A percentile compares a stretch with the other conserved stretches of the same genome.
Evolutionary conservation across 1,140 invertebrate species (phyloP).

Genomic region (Halesus radiatus): DNA sequence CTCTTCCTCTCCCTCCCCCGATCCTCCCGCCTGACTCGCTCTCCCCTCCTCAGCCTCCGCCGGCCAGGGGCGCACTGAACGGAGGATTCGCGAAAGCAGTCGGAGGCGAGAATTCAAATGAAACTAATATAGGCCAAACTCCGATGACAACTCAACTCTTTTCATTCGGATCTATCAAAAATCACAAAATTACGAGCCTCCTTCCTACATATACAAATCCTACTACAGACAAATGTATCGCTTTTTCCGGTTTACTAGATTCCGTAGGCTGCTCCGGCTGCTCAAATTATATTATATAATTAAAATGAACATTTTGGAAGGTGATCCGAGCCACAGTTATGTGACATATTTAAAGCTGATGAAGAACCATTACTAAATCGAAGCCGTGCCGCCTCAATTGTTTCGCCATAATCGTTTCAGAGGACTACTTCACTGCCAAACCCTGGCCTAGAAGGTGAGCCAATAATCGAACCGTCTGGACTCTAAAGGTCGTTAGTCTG

Average conservation of each 20-base stretch:
- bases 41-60: too few species aligned
- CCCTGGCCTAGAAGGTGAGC: constrained; percentile 34
- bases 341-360: too few species aligned
- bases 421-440: constrained; percentile 8
- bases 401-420: constrained; percentile 9
- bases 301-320: constrained; percentile 2
- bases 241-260: too few species aligned
- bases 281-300: too few species aligned
- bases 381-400: constrained; percentile 7
- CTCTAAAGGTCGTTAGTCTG: neutral
- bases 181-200: too few species aligned
- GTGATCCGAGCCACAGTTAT: neutral
- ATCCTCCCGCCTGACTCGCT: neutral
- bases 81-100: constrained; percentile 28
- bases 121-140: constrained; percentile 36
- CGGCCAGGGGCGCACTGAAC: neutral
- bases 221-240: too few species aligned
- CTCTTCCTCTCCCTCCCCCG: neutral
- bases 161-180: too few species aligned
- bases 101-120: neutral
- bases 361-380: too few species aligned
- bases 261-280: neutral
- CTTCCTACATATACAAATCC: too few species aligned
- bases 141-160: neutral
- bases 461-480: constrained; percentile 19